Base-by-base conservation (phyloP, 2,797 vertebrate species). In the Babyrousa celebensis region DNA sequence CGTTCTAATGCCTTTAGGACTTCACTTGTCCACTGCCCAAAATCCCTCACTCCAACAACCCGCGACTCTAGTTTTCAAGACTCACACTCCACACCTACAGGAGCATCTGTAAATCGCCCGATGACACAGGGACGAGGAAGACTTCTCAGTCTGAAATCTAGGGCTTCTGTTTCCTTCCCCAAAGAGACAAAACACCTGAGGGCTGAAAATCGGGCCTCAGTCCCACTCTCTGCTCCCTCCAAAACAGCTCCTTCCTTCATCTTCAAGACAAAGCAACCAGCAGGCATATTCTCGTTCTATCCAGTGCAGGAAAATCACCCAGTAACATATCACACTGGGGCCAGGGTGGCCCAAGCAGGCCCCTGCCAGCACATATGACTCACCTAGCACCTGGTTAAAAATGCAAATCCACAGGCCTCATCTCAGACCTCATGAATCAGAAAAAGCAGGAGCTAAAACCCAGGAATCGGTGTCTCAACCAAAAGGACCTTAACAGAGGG, bases 401-500 rank as follows among this genome's bases (percentile, higher is more conserved):
- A 77, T 27, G 29, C 83, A 78, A 7, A 82, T n/a, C 25, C 27
- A n/a, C 1, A 36, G 77, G 54, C 12, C 36, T 90, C 36, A 12
- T 87, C 21, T 78, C 29, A 16, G 52, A 63, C 25, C 23, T 82
- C 85, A 4, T 70, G 75, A 86, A 56, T 74, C 32, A 56, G 54
- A 60, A 89, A 79, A 84, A 25, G 25, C 60, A 65, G 25, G 25
- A 83, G 70, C 67, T 21, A 21, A 70, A 63, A 48, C 12, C 27
- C 80, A 43, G 29, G 21, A 71, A 78, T 88, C 60, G 88, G 62
- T n/a, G 62, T 91, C 65, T 87, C 92, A 82, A 87, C 71, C 18
- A n/a, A 14, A 6, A 9, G 25, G 56, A 12, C 16, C 70, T 25
- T 40, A 48, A 54, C 43, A 48, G 43, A 48, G 43, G 43, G 6